phyloP scores from a whole-genome alignment of 2,113 vertebrate genomes.

The Pachyramphus minor region DNA sequence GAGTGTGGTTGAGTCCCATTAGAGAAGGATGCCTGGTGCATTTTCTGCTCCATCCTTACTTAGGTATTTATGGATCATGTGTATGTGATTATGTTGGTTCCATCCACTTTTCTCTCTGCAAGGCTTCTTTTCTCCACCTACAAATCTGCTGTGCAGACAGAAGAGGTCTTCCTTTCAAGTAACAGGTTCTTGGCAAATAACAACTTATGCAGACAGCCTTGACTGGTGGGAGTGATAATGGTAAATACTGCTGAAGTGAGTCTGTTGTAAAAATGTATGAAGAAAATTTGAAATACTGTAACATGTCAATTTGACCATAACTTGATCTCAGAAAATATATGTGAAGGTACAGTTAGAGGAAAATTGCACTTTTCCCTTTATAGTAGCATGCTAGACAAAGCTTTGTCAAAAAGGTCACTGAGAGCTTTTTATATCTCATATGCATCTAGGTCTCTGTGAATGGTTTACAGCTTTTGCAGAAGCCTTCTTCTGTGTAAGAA shows the following conservation, averaged over 20 bases:
- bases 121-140: background rate
- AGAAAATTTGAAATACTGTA: background rate
- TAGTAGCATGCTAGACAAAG: background rate
- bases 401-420: background rate
- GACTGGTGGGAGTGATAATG: background rate
- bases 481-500: background rate
- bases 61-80: background rate
- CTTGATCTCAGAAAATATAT: background rate
- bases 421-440: background rate
- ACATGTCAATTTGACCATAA: background rate
- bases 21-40: background rate
- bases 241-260: background rate
- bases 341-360: background rate
- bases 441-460: background rate
- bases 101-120: background rate
- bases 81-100: background rate
- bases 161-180: slow-evolving; percentile 14
- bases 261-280: background rate
- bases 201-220: slow-evolving; percentile 1
- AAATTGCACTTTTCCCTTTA: background rate
- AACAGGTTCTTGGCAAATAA: background rate
- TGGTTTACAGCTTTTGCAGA: background rate
- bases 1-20: background rate
- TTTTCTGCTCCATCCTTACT: background rate
- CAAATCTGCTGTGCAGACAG: background rate